Evolutionary conservation across 2,888 invertebrate species (phyloP).

Genomic region (Tinea pellionella): DNA sequence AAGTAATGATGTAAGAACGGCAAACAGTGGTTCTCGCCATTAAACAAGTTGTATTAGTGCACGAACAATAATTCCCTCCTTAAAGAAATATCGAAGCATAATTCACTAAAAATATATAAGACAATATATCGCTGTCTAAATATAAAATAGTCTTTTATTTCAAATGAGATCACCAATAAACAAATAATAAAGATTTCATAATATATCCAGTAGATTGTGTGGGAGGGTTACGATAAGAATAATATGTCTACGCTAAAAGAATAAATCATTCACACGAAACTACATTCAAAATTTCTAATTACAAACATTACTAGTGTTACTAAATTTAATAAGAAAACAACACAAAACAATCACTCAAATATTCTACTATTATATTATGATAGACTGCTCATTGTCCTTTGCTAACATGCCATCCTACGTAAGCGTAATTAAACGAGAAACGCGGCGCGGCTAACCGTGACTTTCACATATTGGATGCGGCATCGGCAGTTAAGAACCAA

Average conservation of each 20-base stretch:
- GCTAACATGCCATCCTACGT: no score
- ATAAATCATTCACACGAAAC: background rate
- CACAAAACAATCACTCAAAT: constrained; percentile 3
- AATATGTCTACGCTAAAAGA: background rate
- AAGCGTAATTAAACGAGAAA: no score
- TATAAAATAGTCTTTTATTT: background rate
- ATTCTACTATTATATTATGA: background rate
- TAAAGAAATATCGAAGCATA: background rate
- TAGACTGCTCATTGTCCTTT: no score
- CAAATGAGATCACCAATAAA: background rate
- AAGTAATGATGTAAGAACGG: constrained; percentile 21
- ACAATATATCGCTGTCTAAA: constrained; percentile 1
- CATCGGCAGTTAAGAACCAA: no score
- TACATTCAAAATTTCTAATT: background rate
- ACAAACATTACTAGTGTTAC: background rate
- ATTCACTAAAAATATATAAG: constrained; percentile 1
- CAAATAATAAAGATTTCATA: background rate
- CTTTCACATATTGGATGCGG: no score
- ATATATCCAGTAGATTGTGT: background rate
- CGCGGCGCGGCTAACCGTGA: no score
- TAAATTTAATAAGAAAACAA: background rate
- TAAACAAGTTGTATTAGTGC: background rate
- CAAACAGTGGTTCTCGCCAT: constrained; percentile 5
- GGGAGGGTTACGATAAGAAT: background rate
- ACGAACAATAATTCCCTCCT: background rate